Evolutionary conservation across 2,888 invertebrate species (phyloP), one percentile per base, ranked within the genome.

Genomic region (Masnerella sp.): DNA sequence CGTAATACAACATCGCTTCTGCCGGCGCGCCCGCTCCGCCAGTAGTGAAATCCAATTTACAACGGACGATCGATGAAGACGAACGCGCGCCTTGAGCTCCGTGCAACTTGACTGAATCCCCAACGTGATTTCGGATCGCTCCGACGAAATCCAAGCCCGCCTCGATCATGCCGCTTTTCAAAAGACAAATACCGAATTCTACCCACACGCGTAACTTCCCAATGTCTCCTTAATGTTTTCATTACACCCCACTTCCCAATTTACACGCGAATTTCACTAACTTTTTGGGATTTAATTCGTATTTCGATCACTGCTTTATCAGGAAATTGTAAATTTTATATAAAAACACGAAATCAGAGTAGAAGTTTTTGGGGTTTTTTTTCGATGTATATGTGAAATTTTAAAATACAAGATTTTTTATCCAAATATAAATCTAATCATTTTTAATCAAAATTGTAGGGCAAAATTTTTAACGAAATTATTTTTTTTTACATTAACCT

Each of bases 11-110:
- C 74, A 61, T 74, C 54, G 74, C 61, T 70, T 70, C 67, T 64
- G 61, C 69, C 9, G 45, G 54, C 45, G 36, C 56, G 43, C 52
- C 52, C 56, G 67, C 70, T 51, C 38, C 52, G 61, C 47, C 59
- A 65, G 70, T 70, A 70, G 70, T 65, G 67, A 74, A 74, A 74
- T 74, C 74, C 70, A 74, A 69, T 74, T 74, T 74, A 74, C 74
- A 70, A 74, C 74, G 18, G 65, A 45, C 74, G 74, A 74, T 74
- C 74, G 74, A 74, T 74, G 74, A 74, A 74, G 74, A 74, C 70
- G 70, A 74, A 74, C 74, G 70, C 74, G 62, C 65, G 70, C 56
- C 65, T 74, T 70, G 65, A 61, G 65, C 70, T 42, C 36, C 61
- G 51, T 56, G 61, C 65, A 70, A 70, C 70, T 70, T 58, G 51